A percentile compares a stretch with the other conserved stretches of the same genome.
These are phyloP conservation scores for Cisticola juncidis DNA, from an alignment of 2,113 vertebrate genomes.

Conservation along the genomic window DNA sequence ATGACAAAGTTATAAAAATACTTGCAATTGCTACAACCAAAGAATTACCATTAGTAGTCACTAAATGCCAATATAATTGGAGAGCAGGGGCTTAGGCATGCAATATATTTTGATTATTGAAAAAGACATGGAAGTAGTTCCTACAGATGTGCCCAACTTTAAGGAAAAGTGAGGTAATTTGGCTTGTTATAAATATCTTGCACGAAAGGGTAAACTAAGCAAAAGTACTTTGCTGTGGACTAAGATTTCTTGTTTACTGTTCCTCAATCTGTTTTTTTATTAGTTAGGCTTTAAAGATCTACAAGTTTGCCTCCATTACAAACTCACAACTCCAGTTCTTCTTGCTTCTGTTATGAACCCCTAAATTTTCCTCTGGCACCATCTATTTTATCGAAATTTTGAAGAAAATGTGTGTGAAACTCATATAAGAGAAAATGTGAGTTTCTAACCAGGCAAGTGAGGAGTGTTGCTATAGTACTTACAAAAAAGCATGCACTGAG, in stretches of 20 bases:
- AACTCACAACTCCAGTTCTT: neutral
- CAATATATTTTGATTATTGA: neutral
- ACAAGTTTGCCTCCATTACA: neutral
- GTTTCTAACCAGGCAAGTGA: neutral
- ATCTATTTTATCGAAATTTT: neutral
- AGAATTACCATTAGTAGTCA: neutral
- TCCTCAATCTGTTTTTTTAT: neutral
- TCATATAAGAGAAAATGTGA: neutral
- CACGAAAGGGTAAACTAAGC: neutral
- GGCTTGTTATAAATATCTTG: neutral
- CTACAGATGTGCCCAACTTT: rapidly evolving
- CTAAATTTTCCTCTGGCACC: neutral
- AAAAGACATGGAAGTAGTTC: neutral
- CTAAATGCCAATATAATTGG: neutral
- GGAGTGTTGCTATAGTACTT: neutral
- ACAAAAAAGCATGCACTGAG: neutral
- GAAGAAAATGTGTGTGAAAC: neutral
- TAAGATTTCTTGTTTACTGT: neutral
- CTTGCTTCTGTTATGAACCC: neutral
- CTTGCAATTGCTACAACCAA: neutral
- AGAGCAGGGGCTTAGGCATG: neutral
- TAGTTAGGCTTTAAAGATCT: neutral
- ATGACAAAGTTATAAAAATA: neutral
- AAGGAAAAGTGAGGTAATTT: neutral
- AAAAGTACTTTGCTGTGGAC: neutral